phyloP scores from a whole-genome alignment of 2,888 invertebrate genomes.

The Lasioglossum zephyrum region DNA sequence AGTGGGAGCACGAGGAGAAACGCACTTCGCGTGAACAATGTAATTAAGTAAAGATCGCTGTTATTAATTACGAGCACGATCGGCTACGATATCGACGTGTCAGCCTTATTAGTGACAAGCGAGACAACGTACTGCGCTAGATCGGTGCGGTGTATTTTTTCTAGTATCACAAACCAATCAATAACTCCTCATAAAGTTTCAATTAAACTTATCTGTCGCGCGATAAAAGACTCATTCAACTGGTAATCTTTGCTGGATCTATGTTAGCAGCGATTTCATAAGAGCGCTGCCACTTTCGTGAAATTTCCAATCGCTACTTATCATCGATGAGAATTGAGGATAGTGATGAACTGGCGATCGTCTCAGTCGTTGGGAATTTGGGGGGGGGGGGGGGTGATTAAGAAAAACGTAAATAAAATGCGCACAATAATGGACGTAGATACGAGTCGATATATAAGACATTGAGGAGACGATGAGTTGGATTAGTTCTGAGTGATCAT shows the following conservation, averaged over 20 bases:
- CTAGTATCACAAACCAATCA: not conserved
- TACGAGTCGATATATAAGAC: slow-evolving; percentile 44
- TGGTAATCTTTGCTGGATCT: not conserved
- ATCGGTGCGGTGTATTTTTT: not conserved
- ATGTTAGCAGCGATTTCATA: not conserved
- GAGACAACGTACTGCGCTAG: not conserved
- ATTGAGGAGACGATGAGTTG: too few species aligned
- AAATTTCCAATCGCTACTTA: slow-evolving; percentile 16
- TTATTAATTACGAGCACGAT: not conserved
- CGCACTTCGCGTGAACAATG: not conserved
- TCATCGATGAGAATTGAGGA: not conserved
- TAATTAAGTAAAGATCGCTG: not conserved
- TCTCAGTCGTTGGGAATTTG: not conserved
- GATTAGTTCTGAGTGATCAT: slow-evolving; percentile 27
- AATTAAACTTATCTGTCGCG: slow-evolving; percentile 10
- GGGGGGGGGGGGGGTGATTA: not conserved
- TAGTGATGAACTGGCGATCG: not conserved
- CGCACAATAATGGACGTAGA: not conserved
- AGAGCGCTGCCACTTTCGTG: not conserved
- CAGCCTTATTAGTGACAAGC: not conserved
- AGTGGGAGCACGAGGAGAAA: not conserved
- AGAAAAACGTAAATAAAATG: slow-evolving; percentile 1
- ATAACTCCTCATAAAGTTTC: not conserved
- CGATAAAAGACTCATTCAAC: slow-evolving; percentile 24
- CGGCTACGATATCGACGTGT: not conserved